Evolutionary conservation across 30 jellyfish, hydroid and myxozoan genomes (phyloP).

Genomic region (Aurelia aurita): DNA sequence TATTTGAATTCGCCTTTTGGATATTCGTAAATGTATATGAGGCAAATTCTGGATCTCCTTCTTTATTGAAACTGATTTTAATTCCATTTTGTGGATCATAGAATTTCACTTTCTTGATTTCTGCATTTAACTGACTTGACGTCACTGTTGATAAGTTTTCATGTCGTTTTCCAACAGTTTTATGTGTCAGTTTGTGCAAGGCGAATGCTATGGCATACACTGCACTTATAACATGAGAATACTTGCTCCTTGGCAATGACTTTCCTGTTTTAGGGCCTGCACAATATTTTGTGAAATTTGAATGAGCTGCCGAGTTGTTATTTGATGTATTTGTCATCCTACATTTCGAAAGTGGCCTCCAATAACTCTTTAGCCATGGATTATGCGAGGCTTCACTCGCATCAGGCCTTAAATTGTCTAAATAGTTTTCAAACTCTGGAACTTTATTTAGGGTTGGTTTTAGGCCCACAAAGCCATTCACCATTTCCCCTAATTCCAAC

Average conservation of each 20-base stretch:
- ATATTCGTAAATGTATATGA: slow-evolving; percentile 69
- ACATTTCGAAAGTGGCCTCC: slow-evolving; percentile 48
- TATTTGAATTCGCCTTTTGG: neutral
- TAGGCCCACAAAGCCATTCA: slow-evolving; percentile 56
- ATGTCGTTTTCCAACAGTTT: slow-evolving; percentile 3
- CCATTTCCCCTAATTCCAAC: slow-evolving; percentile 36
- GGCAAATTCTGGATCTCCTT: slow-evolving; percentile 80
- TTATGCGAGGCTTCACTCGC: slow-evolving; percentile 3
- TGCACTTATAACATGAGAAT: slow-evolving; percentile 78
- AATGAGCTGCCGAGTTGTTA: neutral
- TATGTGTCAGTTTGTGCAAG: slow-evolving; percentile 35
- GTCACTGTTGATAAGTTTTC: neutral
- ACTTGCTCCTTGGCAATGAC: slow-evolving; percentile 50
- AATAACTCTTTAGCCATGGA: slow-evolving; percentile 76
- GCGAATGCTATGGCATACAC: slow-evolving; percentile 85
- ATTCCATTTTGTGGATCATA: slow-evolving; percentile 45
- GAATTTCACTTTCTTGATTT: slow-evolving; percentile 40
- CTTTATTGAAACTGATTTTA: slow-evolving; percentile 48
- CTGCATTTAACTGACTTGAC: slow-evolving; percentile 26
- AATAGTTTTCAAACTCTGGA: slow-evolving; percentile 50
- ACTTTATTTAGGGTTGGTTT: slow-evolving; percentile 63
- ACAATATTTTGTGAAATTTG: neutral
- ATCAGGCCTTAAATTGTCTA: slow-evolving; percentile 11
- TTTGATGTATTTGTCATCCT: neutral
- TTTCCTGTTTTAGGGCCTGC: slow-evolving; percentile 32